Evolutionary conservation across 2,113 vertebrate genomes (phyloP).

Genomic region (Hypanus sabinus): DNA sequence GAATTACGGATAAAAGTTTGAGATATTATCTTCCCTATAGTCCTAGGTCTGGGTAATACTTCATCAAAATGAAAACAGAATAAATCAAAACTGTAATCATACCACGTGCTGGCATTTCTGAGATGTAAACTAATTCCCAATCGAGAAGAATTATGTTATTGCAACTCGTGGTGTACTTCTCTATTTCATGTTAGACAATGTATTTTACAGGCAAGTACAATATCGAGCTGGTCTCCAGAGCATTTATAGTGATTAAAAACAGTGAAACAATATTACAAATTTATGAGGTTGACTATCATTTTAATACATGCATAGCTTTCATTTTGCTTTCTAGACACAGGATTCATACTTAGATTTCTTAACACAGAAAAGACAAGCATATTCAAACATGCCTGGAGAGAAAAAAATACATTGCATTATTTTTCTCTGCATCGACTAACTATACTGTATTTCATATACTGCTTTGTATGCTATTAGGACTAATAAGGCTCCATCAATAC

Average conservation of each 20-base stretch:
- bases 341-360: not conserved
- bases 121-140: conserved; percentile 36
- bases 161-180: conserved; percentile 42
- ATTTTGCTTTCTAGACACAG: not conserved
- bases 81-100: conserved; percentile 42
- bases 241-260: conserved; percentile 43
- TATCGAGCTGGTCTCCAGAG: conserved; percentile 38
- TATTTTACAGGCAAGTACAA: conserved; percentile 40
- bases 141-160: conserved; percentile 41
- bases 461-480: not conserved
- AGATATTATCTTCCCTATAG: conserved; percentile 29
- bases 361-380: not conserved
- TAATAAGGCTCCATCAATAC: conserved; percentile 12
- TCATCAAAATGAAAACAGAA: conserved; percentile 39
- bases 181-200: conserved; percentile 39
- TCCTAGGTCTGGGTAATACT: conserved; percentile 43
- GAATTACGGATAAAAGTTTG: conserved; percentile 39
- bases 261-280: conserved; percentile 24
- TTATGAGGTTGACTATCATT: conserved; percentile 15
- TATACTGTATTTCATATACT: not conserved
- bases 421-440: not conserved
- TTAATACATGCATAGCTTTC: not conserved
- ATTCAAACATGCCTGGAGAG: not conserved
- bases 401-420: not conserved
- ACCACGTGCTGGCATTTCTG: conserved; percentile 37